These are phyloP conservation scores for Trichogramma evanescens DNA, from an alignment of 2,888 invertebrate genomes.

Conservation along the genomic window DNA sequence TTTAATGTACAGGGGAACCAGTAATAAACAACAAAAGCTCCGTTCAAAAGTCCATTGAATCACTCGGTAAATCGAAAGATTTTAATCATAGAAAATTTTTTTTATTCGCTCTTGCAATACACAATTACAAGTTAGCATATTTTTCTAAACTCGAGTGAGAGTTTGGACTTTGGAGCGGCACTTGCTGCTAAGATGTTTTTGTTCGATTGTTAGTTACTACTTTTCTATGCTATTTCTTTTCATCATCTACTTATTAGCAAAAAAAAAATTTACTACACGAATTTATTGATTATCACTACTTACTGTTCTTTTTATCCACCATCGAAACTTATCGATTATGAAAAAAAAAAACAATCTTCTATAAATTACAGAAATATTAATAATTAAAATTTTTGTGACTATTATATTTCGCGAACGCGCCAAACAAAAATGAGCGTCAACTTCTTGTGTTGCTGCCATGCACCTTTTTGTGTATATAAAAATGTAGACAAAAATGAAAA, in stretches of 20 bases:
- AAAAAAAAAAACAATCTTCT: conserved; percentile 5
- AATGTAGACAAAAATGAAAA: conserved; percentile 8
- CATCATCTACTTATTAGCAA: background rate
- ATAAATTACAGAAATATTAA: conserved; percentile 6
- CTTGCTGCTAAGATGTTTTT: conserved; percentile 23
- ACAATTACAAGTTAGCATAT: background rate
- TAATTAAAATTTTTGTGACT: conserved; percentile 22
- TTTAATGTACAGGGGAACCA: background rate
- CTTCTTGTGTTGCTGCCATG: conserved; percentile 58
- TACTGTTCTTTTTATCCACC: conserved; percentile 20
- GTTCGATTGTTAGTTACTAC: conserved; percentile 23
- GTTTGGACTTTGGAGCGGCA: conserved; percentile 24
- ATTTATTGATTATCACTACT: conserved; percentile 19
- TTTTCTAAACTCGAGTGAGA: conserved; percentile 14
- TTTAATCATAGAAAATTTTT: conserved; percentile 1
- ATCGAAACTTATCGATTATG: conserved; percentile 17
- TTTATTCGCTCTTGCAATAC: background rate
- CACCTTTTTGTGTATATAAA: conserved; percentile 15
- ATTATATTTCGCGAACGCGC: conserved; percentile 47
- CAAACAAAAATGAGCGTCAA: conserved; percentile 83
- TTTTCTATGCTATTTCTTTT: conserved; percentile 18
- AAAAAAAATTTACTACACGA: conserved; percentile 12
- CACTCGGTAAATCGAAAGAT: conserved; percentile 5
- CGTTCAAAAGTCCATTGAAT: conserved; percentile 21
- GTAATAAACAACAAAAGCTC: conserved; percentile 11